Percentiles rank a stretch among this genome's conserved stretches.
phyloP scores from a whole-genome alignment of 2,113 vertebrate species.

The Sebastes fasciatus region DNA sequence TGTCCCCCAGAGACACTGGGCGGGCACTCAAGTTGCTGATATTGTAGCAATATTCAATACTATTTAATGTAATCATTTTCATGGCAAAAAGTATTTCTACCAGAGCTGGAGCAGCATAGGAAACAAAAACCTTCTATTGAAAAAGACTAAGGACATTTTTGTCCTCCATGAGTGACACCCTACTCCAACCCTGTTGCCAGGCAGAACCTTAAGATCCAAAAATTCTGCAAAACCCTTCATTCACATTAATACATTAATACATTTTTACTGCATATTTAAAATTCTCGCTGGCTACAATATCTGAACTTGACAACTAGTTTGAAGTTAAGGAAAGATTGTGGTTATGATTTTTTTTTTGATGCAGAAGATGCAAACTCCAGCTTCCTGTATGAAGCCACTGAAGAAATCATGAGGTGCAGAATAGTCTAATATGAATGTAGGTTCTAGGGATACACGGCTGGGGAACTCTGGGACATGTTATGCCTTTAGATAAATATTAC shows the following conservation, averaged over 20 bases:
- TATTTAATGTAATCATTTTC: background rate
- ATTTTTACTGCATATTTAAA: background rate
- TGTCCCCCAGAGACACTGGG: background rate
- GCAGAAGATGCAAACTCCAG: background rate
- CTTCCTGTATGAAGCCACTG: background rate
- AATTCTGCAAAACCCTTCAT: background rate
- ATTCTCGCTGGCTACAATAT: background rate
- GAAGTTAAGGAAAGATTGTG: background rate
- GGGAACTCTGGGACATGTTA: background rate
- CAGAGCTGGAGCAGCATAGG: background rate
- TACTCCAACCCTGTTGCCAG: background rate
- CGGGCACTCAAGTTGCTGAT: background rate
- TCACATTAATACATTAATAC: background rate
- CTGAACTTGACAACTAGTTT: background rate
- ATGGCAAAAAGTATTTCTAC: background rate
- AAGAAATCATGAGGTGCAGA: background rate
- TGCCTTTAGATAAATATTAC: background rate
- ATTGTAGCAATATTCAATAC: background rate
- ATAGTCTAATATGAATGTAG: background rate
- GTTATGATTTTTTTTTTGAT: background rate
- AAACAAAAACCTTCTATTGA: background rate
- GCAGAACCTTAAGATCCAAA: background rate
- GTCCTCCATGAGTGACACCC: background rate
- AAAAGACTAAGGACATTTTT: background rate
- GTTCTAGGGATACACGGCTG: background rate